Percentiles rank a stretch among this genome's conserved stretches.
Conservation (phyloP, 2,888 invertebrate species). For the Lasiommata megera region DNA sequence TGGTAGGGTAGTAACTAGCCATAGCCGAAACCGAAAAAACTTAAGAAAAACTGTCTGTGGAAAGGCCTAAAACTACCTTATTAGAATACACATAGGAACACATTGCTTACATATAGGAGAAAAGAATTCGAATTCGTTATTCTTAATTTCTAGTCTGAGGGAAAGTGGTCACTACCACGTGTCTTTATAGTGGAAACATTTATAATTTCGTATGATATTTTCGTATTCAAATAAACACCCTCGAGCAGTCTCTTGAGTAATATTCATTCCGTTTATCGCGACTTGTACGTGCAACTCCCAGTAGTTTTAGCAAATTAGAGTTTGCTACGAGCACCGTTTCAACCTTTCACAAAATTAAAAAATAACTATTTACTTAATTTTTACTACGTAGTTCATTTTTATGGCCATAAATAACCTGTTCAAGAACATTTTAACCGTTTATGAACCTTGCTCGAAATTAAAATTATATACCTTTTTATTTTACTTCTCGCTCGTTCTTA, state of each 20-base stretch:
- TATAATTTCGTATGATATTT: neutral
- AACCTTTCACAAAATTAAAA: constrained; percentile 6
- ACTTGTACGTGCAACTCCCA: constrained; percentile 15
- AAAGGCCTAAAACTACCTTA: too few species aligned
- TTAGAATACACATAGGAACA: too few species aligned
- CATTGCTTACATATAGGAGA: too few species aligned
- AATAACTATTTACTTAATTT: neutral
- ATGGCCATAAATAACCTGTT: neutral
- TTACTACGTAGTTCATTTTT: neutral
- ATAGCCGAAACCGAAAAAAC: too few species aligned
- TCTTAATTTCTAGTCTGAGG: too few species aligned
- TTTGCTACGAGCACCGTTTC: constrained; percentile 5
- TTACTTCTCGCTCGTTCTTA: too few species aligned
- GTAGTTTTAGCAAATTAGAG: constrained; percentile 15
- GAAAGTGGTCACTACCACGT: neutral
- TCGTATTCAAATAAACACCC: constrained; percentile 7
- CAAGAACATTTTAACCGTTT: neutral
- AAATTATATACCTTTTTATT: too few species aligned
- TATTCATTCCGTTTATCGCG: constrained; percentile 13
- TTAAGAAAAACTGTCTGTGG: too few species aligned
- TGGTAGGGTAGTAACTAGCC: too few species aligned
- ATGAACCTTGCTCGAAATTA: too few species aligned
- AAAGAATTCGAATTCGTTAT: too few species aligned
- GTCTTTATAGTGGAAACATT: neutral
- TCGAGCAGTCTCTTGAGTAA: constrained; percentile 9